phyloP scores from a whole-genome alignment of 2,888 invertebrate species.

The Bimastos eiseni region DNA sequence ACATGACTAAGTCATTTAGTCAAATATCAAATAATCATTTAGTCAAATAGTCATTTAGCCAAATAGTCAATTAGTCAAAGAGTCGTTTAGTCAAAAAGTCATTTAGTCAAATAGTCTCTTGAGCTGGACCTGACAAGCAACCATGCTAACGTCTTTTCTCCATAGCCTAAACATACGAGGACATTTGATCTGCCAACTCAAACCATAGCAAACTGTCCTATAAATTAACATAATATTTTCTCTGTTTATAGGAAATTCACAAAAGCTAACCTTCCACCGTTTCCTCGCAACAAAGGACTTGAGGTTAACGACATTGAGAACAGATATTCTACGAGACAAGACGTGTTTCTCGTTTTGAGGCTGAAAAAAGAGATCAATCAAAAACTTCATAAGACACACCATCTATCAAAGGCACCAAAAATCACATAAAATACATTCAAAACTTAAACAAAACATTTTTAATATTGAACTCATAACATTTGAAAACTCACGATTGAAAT shows the following conservation, averaged over 20 bases:
- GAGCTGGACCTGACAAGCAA: no score
- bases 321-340: slow-evolving; percentile 57
- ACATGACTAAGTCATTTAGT: no score
- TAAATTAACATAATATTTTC: neutral
- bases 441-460: neutral
- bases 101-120: no score
- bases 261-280: slow-evolving; percentile 63
- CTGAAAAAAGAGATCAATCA: slow-evolving; percentile 45
- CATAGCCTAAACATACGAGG: no score
- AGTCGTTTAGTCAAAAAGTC: no score
- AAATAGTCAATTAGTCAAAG: no score
- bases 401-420: neutral
- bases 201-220: neutral
- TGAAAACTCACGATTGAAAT: neutral
- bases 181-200: neutral
- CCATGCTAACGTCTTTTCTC: no score
- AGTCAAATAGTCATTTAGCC: no score
- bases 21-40: no score
- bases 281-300: slow-evolving; percentile 64
- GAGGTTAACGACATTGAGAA: slow-evolving; percentile 63
- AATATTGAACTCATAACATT: neutral
- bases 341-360: slow-evolving; percentile 55
- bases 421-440: neutral
- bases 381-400: slow-evolving; percentile 19
- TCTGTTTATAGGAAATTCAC: neutral